Evolutionary conservation across 2,113 vertebrate genomes (phyloP).

Genomic region (Hiodon alosoides): DNA sequence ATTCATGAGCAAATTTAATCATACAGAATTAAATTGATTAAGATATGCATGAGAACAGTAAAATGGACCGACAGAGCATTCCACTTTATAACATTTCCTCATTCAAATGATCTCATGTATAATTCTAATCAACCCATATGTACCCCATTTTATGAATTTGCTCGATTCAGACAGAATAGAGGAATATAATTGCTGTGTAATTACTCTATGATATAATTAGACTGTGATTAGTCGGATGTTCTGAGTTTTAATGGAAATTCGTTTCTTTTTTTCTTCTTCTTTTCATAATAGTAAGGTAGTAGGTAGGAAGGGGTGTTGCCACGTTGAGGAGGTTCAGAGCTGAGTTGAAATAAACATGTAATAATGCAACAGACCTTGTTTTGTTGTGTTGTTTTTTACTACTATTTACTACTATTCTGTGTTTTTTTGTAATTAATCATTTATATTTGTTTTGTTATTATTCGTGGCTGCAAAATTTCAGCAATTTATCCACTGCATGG

Average conservation of each 20-base stretch:
- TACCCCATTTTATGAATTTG: slow-evolving; percentile 48
- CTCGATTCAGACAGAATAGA: slow-evolving; percentile 47
- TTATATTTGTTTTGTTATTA: neutral
- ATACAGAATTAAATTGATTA: slow-evolving; percentile 44
- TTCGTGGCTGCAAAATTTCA: neutral
- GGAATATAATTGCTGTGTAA: slow-evolving; percentile 54
- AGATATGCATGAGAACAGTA: slow-evolving; percentile 32
- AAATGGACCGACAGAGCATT: slow-evolving; percentile 36
- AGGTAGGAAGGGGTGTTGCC: neutral
- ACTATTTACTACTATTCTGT: no score
- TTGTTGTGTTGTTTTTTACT: no score
- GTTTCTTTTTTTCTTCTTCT: slow-evolving; percentile 15
- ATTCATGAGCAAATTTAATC: slow-evolving; percentile 27
- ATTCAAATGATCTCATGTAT: slow-evolving; percentile 44
- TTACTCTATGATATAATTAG: slow-evolving; percentile 56
- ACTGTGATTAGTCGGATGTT: slow-evolving; percentile 48
- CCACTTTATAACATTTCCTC: slow-evolving; percentile 46
- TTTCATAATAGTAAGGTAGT: slow-evolving; percentile 24
- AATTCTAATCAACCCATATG: slow-evolving; percentile 57
- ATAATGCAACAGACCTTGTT: no score
- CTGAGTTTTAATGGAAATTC: slow-evolving; percentile 41
- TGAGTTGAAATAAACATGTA: neutral
- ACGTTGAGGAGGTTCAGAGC: slow-evolving; percentile 1
- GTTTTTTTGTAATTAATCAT: neutral
- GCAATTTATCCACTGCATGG: no score